These are phyloP conservation scores for Coregonus sp. DNA, from an alignment of 2,797 vertebrate genomes.

Conservation along the genomic window DNA sequence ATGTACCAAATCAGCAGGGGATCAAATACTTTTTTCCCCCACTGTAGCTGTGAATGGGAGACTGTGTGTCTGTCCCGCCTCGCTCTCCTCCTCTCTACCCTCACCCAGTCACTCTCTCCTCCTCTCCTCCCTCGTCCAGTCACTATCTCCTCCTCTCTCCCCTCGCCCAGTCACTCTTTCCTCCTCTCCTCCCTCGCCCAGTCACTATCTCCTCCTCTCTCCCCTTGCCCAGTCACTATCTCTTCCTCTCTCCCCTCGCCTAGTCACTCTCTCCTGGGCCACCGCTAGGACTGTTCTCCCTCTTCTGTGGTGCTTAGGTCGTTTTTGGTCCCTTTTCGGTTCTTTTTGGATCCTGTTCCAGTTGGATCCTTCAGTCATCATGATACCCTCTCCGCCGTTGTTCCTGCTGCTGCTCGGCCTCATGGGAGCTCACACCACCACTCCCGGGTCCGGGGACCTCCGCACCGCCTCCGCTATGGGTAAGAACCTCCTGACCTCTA, in stretches of 20 bases:
- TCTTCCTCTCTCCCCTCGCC: conserved; percentile 46
- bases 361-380: conserved; percentile 57
- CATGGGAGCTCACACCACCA: conserved; percentile 71
- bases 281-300: conserved; percentile 35
- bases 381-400: conserved; percentile 61
- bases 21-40: too few species aligned
- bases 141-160: conserved; percentile 6
- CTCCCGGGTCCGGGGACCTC: conserved; percentile 68
- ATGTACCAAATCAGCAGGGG: too few species aligned
- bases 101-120: not conserved
- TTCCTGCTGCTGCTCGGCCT: conserved; percentile 77
- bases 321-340: conserved; percentile 5
- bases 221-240: not conserved
- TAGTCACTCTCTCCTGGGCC: conserved; percentile 35
- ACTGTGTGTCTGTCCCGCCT: conserved; percentile 42
- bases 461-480: conserved; percentile 78
- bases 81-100: conserved; percentile 47
- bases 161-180: conserved; percentile 1
- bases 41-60: conserved; percentile 57
- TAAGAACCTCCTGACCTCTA: conserved; percentile 65
- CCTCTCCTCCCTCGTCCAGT: not conserved
- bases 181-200: conserved; percentile 28
- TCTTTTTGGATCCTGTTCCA: conserved; percentile 33
- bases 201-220: conserved; percentile 35
- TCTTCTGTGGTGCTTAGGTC: not conserved